Conservation (phyloP, 2,888 invertebrate genomes). For the Gastrophysa polygoni region DNA sequence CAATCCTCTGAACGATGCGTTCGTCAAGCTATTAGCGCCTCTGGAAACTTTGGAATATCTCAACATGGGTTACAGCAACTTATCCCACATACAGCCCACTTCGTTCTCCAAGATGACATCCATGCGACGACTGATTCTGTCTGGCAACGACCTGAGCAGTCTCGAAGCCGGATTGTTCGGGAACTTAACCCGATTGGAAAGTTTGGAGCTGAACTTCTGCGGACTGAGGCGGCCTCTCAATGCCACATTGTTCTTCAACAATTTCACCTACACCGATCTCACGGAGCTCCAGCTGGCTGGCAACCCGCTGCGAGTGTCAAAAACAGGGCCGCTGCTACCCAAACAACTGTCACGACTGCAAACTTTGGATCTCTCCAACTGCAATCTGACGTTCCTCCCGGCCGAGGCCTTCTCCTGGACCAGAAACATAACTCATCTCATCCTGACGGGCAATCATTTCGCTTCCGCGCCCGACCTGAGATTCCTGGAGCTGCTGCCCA, state of each 20-base stretch:
- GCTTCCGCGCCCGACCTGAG: slow-evolving; percentile 59
- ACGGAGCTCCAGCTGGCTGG: slow-evolving; percentile 71
- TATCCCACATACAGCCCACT: slow-evolving; percentile 68
- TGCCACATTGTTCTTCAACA: slow-evolving; percentile 71
- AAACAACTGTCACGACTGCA: slow-evolving; percentile 68
- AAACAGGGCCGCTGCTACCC: slow-evolving; percentile 66
- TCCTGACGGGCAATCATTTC: slow-evolving; percentile 66
- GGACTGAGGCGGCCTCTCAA: slow-evolving; percentile 69
- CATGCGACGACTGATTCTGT: slow-evolving; percentile 68
- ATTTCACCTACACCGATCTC: slow-evolving; percentile 67
- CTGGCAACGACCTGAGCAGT: slow-evolving; percentile 70
- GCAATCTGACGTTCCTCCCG: slow-evolving; percentile 67
- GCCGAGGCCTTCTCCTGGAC: slow-evolving; percentile 66
- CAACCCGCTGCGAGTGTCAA: slow-evolving; percentile 69
- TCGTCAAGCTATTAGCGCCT: slow-evolving; percentile 69
- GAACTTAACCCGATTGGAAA: slow-evolving; percentile 69
- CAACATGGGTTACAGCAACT: slow-evolving; percentile 75
- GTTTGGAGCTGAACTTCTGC: slow-evolving; percentile 72
- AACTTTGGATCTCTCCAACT: slow-evolving; percentile 69
- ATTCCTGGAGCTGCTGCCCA: slow-evolving; percentile 63
- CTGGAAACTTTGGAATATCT: slow-evolving; percentile 70
- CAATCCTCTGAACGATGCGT: slow-evolving; percentile 72
- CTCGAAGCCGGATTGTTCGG: slow-evolving; percentile 71
- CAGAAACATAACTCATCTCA: slow-evolving; percentile 67
- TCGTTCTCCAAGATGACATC: slow-evolving; percentile 73